Conservation (phyloP, 23 tunicate species). For the Oikopleura vanhoeffeni region DNA sequence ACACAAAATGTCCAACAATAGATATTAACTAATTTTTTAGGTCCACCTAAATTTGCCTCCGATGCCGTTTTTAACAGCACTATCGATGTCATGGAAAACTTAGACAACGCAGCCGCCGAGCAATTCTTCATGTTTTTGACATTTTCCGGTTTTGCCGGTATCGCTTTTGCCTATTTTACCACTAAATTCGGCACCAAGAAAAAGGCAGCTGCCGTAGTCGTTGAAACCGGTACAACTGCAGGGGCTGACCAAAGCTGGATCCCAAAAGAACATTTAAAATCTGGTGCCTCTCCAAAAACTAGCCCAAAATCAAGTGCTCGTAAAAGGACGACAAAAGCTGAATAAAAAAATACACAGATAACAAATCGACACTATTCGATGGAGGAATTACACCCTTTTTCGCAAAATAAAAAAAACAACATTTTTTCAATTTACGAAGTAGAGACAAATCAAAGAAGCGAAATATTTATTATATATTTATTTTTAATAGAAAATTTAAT, state of each 20-base stretch:
- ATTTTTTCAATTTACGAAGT: too few relatives aligned
- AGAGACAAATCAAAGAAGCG: too few relatives aligned
- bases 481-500: too few relatives aligned
- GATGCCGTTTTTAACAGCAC: neutral
- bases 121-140: neutral
- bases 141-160: neutral
- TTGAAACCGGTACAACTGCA: neutral
- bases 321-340: too few relatives aligned
- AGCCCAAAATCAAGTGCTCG: neutral
- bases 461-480: too few relatives aligned
- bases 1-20: too few relatives aligned
- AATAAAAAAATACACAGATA: too few relatives aligned
- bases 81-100: neutral
- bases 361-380: too few relatives aligned
- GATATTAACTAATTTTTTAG: too few relatives aligned
- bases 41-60: neutral
- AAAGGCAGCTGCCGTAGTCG: neutral
- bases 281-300: neutral
- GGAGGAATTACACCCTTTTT: too few relatives aligned
- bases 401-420: too few relatives aligned
- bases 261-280: neutral
- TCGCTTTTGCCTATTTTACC: neutral
- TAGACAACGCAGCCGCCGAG: neutral
- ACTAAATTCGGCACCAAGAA: neutral
- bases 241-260: neutral